A percentile compares a stretch with the other conserved stretches of the same genome.
These are phyloP conservation scores for Ceuthmochares aereus DNA, from an alignment of 2,113 vertebrate genomes.

Conservation along the genomic window DNA sequence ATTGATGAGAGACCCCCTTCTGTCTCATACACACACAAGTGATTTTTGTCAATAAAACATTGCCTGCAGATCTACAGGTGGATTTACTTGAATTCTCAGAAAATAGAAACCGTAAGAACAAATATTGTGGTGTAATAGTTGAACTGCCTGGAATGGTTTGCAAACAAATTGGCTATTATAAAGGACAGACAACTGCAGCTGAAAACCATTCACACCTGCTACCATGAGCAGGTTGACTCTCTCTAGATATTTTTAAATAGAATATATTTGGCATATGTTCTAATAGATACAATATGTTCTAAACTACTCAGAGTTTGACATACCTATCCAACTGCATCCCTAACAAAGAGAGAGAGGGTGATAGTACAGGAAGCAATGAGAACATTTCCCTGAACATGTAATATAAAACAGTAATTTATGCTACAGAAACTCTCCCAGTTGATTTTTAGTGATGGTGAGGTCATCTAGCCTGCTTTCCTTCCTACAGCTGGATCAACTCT, in stretches of 20 bases:
- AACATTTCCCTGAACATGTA: accelerated
- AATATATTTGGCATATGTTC: neutral
- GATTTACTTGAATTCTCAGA: neutral
- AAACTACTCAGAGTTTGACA: neutral
- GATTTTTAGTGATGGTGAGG: neutral
- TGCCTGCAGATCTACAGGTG: accelerated
- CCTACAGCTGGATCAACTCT: neutral
- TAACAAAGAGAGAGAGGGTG: neutral
- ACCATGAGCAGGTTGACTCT: neutral
- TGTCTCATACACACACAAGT: neutral
- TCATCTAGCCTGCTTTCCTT: neutral
- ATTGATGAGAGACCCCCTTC: neutral
- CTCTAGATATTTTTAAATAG: neutral
- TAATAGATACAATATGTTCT: neutral
- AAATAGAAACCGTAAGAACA: neutral
- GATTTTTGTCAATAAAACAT: neutral
- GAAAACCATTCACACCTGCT: neutral
- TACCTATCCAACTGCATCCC: neutral
- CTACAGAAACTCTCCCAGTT: neutral
- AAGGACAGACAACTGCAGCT: neutral
- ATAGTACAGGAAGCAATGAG: neutral
- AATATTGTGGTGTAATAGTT: constrained; percentile 12
- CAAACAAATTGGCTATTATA: neutral
- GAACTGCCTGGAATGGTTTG: neutral
- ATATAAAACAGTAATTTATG: neutral